Evolutionary conservation across 2,797 vertebrate species (phyloP).

Genomic region (Melanogrammus aeglefinus): DNA sequence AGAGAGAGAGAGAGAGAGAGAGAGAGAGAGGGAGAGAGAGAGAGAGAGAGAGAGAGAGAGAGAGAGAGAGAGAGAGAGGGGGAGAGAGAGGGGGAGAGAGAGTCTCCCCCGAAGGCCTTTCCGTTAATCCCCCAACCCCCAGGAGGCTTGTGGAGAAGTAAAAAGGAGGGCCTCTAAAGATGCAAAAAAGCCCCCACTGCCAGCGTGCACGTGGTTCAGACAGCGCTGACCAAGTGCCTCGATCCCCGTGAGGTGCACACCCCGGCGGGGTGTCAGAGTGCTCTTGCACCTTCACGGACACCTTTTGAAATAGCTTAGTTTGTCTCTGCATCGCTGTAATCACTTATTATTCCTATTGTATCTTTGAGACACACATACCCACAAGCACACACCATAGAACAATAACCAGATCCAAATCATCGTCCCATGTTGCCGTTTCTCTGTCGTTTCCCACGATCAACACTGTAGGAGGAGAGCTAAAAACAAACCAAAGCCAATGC

Average conservation of each 20-base stretch:
- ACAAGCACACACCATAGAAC: too few relatives aligned
- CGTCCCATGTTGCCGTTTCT: too few relatives aligned
- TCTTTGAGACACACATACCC: background rate
- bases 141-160: background rate
- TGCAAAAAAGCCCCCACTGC: background rate
- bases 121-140: background rate
- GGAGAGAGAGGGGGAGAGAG: too few relatives aligned
- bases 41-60: background rate
- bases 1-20: background rate
- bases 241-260: background rate
- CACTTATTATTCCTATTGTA: background rate
- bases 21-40: slow-evolving; percentile 12
- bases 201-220: background rate
- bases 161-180: background rate
- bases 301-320: background rate
- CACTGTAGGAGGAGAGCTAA: background rate
- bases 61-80: background rate
- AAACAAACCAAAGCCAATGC: background rate
- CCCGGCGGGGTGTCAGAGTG: background rate
- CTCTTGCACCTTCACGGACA: background rate
- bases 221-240: background rate
- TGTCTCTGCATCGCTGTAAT: background rate
- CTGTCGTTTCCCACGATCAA: too few relatives aligned
- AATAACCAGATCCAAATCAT: too few relatives aligned
- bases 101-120: background rate